phyloP scores from a whole-genome alignment of 30 jellyfish, hydroid and myxozoan genomes.

The Hydra vulgaris region DNA sequence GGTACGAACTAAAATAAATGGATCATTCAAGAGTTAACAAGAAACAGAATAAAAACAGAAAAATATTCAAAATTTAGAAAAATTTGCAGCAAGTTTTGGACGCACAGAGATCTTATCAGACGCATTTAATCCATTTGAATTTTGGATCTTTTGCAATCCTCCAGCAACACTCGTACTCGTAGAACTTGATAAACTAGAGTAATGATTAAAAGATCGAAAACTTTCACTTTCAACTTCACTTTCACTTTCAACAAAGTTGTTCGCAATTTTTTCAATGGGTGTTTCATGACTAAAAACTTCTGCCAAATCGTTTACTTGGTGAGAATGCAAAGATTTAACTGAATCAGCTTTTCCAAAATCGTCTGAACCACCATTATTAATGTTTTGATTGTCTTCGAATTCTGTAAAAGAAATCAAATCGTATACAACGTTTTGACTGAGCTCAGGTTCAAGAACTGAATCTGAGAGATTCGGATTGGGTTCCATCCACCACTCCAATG shows the following conservation, averaged over 20 bases:
- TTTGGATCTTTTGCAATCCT: background rate
- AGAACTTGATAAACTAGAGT: background rate
- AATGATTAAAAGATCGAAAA: background rate
- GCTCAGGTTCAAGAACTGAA: conserved; percentile 29
- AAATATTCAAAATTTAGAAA: background rate
- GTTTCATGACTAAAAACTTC: too few species aligned
- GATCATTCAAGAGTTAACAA: background rate
- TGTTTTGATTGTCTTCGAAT: conserved; percentile 12
- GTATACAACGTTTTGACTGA: background rate
- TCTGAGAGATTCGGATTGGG: conserved; percentile 10
- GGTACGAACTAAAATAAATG: too few species aligned
- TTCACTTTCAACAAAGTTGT: background rate
- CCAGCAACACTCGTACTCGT: background rate
- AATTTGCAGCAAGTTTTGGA: background rate
- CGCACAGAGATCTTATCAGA: background rate
- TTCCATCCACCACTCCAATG: conserved; percentile 33
- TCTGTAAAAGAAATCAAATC: conserved; percentile 30
- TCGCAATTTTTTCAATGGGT: background rate
- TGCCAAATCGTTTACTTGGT: background rate
- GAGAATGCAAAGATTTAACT: background rate
- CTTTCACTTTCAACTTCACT: background rate
- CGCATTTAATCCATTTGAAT: background rate
- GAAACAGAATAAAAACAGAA: background rate
- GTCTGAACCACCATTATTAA: conserved; percentile 12
- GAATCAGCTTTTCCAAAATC: background rate